Percentiles rank a stretch among this genome's conserved stretches.
phyloP scores from a whole-genome alignment of 1,140 invertebrate species.

The Pogonomyrmex californicus region DNA sequence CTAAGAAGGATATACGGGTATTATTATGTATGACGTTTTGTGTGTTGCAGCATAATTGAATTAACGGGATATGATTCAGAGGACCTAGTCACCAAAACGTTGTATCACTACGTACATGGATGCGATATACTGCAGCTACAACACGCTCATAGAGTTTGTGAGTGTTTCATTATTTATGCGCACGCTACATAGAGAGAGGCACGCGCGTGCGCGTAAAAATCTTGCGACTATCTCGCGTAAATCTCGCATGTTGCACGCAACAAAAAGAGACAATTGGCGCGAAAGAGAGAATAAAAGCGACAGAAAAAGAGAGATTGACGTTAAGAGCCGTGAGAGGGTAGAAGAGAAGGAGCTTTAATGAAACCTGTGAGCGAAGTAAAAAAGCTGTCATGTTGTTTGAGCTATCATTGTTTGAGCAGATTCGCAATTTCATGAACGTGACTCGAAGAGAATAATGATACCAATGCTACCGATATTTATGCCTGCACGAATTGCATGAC shows the following conservation, averaged over 20 bases:
- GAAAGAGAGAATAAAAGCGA: constrained; percentile 62
- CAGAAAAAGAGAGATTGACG: constrained; percentile 31
- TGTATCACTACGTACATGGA: constrained; percentile 98
- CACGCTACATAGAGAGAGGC: too few relatives aligned
- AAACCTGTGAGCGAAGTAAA: constrained; percentile 65
- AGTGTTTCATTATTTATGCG: constrained; percentile 86
- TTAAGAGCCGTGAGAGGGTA: constrained; percentile 13
- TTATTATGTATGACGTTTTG: background rate
- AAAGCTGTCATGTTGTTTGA: constrained; percentile 79
- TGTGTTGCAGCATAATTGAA: constrained; percentile 93
- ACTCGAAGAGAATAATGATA: constrained; percentile 80
- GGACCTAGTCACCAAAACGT: constrained; percentile 98
- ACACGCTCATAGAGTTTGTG: constrained; percentile 95
- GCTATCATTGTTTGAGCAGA: constrained; percentile 87
- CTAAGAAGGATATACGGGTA: background rate
- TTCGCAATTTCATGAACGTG: constrained; percentile 83
- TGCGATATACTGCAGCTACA: constrained; percentile 95
- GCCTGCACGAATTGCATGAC: constrained; percentile 69
- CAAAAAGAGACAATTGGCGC: constrained; percentile 68
- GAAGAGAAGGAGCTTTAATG: constrained; percentile 44
- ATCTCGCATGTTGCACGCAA: constrained; percentile 61
- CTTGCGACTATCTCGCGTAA: constrained; percentile 4
- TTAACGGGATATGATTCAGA: constrained; percentile 98
- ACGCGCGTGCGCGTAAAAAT: too few relatives aligned
- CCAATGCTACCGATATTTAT: constrained; percentile 81